These are phyloP conservation scores for Sciurus carolinensis DNA, from an alignment of 2,797 vertebrate genomes.

Conservation along the genomic window DNA sequence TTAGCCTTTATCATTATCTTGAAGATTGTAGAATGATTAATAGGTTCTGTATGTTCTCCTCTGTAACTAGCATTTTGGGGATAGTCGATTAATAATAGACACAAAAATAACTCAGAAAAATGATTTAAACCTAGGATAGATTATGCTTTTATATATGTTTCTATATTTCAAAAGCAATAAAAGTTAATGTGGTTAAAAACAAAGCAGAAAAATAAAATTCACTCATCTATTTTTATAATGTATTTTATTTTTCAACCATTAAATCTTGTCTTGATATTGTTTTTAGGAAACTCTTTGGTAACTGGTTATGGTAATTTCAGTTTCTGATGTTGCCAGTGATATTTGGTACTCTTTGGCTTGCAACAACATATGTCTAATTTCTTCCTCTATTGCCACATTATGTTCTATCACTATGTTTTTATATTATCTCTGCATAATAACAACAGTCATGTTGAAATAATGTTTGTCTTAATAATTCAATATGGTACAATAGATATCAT, in stretches of 20 bases:
- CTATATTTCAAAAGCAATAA: not conserved
- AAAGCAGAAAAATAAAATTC: not conserved
- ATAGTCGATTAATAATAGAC: not conserved
- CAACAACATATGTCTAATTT: not conserved
- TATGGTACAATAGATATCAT: not conserved
- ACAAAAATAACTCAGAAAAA: slow-evolving; percentile 32
- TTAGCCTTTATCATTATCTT: not conserved
- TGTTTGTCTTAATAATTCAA: not conserved
- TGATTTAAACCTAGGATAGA: not conserved
- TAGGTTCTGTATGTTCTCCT: not conserved
- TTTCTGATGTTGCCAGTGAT: not conserved
- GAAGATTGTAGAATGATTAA: not conserved
- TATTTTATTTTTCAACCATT: not conserved
- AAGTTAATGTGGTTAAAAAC: not conserved
- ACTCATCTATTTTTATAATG: not conserved
- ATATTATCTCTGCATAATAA: not conserved
- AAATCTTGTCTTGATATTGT: not conserved
- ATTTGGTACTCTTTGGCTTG: not conserved
- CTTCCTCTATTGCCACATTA: not conserved
- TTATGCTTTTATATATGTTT: not conserved
- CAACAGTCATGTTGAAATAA: not conserved
- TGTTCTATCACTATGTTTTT: not conserved
- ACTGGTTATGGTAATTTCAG: not conserved
- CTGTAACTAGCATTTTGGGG: not conserved
- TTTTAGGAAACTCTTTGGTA: not conserved